Evolutionary conservation across 2,888 invertebrate genomes (phyloP), one percentile per base, ranked within the genome.

Genomic region (Trisateles emortualis): DNA sequence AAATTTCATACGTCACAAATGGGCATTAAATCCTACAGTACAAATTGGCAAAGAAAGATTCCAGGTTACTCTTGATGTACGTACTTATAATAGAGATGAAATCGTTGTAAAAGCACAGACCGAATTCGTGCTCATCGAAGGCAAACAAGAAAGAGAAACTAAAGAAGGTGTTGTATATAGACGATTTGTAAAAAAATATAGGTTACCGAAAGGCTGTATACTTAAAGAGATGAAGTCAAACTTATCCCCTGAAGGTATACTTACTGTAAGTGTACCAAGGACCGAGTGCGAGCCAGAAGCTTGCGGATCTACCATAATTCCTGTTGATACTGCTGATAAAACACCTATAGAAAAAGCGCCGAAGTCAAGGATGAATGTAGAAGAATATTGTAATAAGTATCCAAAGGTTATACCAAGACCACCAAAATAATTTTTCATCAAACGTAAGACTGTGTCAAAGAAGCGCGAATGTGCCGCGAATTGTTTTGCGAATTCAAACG

Each of bases 41-140:
- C 81, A 79, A 74, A 74, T 89, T 0, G 74, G 75, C 1, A 86
- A 83, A 64, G 85, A 88, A 5, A 79, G 68, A 32, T 91, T 91
- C 54, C 76, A 88, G 52, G n/a, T 92, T 3, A 75, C 68, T 0
- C n/a, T 92, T 3, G 83, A 91, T 36, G 84, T 91, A 0, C 77
- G 77, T 9, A 71, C 82, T 13, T 91, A 80, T 53, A 74, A 67
- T 1, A 85, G 79, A 50, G 86, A 90, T 9, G 91, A 92, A 52
- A 74, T 92, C 8, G 64, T 81, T 8, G 87, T 91, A 0, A 90
- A 88, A 55, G 91, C 88, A 0, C 68, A 81, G 0, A 71, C 80
- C 1, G 86, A 89, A n/a, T 87, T 81, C 48, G 79, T 92, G 0
- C 57, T 86, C 0, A 80, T 92, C 3, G 88, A 92, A 75, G 92